Conservation (phyloP, 2,888 invertebrate species). For the Rhagophthalmus giganteus region DNA sequence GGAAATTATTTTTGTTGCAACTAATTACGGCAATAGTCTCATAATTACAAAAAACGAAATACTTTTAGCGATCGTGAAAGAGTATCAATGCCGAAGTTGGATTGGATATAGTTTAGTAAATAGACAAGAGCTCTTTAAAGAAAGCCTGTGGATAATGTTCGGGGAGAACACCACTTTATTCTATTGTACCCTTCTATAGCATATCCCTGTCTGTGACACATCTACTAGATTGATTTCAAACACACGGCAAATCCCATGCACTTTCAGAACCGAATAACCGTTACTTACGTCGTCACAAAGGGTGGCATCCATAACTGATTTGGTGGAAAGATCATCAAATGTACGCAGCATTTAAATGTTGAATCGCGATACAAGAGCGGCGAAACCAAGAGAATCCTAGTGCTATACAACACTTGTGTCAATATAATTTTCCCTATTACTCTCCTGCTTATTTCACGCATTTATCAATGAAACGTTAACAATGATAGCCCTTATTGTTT, state of each 20-base stretch:
- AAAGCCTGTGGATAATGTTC: constrained; percentile 28
- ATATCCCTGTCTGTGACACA: constrained; percentile 44
- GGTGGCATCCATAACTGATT: not conserved
- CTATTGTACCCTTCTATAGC: constrained; percentile 41
- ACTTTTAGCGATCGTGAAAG: not conserved
- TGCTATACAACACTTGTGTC: constrained; percentile 22
- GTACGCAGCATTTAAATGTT: not conserved
- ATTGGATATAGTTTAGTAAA: constrained; percentile 17
- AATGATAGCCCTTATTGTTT: constrained; percentile 15
- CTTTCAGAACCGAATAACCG: constrained; percentile 26
- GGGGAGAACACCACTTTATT: constrained; percentile 35
- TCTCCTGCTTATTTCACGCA: constrained; percentile 22
- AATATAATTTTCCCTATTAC: constrained; percentile 21
- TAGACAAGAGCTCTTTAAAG: constrained; percentile 22
- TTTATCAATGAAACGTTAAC: constrained; percentile 21
- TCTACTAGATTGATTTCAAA: constrained; percentile 44
- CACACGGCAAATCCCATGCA: constrained; percentile 42
- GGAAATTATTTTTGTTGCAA: no score
- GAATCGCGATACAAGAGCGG: not conserved
- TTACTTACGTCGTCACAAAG: not conserved
- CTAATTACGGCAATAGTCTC: no score
- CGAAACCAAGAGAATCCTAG: constrained; percentile 4
- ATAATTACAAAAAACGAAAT: not conserved
- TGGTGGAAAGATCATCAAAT: not conserved
- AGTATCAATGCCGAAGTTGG: not conserved